Percentiles rank a stretch among this genome's conserved stretches.
Evolutionary conservation across 2,888 invertebrate genomes (phyloP).

Genomic region (Spodoptera littoralis): DNA sequence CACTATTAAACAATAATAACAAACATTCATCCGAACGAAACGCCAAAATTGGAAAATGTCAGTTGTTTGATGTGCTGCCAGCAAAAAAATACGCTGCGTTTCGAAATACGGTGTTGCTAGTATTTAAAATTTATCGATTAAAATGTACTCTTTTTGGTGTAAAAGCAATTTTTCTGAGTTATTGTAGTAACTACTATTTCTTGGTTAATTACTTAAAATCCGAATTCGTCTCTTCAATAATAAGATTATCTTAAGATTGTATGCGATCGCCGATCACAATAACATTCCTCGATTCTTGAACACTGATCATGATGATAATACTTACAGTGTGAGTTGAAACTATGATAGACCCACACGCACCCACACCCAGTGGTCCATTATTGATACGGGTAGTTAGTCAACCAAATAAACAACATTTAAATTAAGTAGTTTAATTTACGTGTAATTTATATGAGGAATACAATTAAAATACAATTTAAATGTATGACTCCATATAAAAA

Average conservation of each 20-base stretch:
- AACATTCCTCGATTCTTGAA: constrained; percentile 17
- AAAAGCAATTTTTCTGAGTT: too few relatives aligned
- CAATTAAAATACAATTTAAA: constrained; percentile 4
- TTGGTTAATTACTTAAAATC: too few relatives aligned
- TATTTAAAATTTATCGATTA: constrained; percentile 31
- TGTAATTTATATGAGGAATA: constrained; percentile 1
- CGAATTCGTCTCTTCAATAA: too few relatives aligned
- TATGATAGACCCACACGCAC: too few relatives aligned
- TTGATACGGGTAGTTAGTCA: too few relatives aligned
- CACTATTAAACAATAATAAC: constrained; percentile 13
- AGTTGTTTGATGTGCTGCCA: constrained; percentile 2
- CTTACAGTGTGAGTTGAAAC: too few relatives aligned
- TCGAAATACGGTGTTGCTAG: constrained; percentile 30
- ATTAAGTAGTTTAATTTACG: constrained; percentile 3
- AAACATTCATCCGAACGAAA: constrained; percentile 34
- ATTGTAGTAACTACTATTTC: too few relatives aligned
- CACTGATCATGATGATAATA: too few relatives aligned
- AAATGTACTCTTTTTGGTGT: too few relatives aligned
- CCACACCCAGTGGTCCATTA: too few relatives aligned
- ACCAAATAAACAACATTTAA: constrained; percentile 3
- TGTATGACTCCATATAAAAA: too few relatives aligned
- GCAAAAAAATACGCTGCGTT: constrained; percentile 31
- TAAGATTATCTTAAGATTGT: too few relatives aligned
- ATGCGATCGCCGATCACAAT: neutral
- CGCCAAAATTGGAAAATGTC: constrained; percentile 30